Evolutionary conservation across 2,113 vertebrate genomes (phyloP).

Genomic region (Lonchura striata): DNA sequence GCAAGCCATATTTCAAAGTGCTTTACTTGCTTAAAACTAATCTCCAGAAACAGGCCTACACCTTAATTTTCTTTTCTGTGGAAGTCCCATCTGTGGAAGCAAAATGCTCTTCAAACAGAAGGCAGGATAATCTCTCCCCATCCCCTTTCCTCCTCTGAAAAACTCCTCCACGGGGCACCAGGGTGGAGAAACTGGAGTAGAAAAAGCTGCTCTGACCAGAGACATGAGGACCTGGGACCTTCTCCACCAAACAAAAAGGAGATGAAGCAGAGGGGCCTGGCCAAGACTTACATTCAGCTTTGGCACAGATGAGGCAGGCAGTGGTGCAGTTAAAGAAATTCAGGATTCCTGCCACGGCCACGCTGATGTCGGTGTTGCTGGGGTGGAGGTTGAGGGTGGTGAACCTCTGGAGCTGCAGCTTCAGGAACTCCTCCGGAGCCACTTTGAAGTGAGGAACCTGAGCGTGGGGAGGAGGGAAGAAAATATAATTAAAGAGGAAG

Average conservation of each 20-base stretch:
- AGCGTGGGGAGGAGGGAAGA: background rate
- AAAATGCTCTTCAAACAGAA: conserved; percentile 57
- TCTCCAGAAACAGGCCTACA: background rate
- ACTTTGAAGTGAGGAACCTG: conserved; percentile 98
- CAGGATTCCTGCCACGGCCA: conserved; percentile 92
- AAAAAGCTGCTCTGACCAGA: background rate
- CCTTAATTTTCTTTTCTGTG: background rate
- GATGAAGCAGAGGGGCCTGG: background rate
- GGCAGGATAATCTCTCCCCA: background rate
- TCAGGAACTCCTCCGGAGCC: conserved; percentile 94
- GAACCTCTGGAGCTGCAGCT: conserved; percentile 94
- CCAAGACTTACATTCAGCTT: conserved; percentile 90
- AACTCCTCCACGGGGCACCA: conserved; percentile 21
- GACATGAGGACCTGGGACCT: background rate
- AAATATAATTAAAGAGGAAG: background rate
- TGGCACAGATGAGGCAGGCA: conserved; percentile 97
- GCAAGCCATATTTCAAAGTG: conserved; percentile 37
- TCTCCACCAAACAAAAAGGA: background rate
- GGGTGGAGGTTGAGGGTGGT: conserved; percentile 96
- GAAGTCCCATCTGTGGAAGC: conserved; percentile 29
- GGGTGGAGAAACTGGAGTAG: background rate
- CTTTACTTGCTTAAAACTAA: conserved; percentile 42
- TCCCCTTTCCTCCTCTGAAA: background rate
- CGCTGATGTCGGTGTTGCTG: conserved; percentile 95
- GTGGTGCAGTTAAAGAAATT: conserved; percentile 97